Evolutionary conservation across 2,797 vertebrate genomes (phyloP).

Genomic region (Pelobates cultripes): DNA sequence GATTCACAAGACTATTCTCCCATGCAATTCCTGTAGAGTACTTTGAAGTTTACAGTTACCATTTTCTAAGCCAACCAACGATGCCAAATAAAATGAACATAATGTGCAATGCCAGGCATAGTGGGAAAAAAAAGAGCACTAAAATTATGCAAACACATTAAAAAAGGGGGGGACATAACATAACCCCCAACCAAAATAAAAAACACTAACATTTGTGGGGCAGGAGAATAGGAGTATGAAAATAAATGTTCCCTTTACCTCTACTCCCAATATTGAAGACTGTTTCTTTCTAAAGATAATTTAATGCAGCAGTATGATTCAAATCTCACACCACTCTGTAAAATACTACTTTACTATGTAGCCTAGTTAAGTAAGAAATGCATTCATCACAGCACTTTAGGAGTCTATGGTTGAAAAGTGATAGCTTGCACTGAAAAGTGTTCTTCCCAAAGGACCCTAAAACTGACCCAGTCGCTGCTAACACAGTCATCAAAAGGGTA

Average conservation of each 20-base stretch:
- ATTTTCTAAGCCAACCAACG: background rate
- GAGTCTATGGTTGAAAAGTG: background rate
- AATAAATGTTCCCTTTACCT: background rate
- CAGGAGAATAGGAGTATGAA: background rate
- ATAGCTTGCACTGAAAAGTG: background rate
- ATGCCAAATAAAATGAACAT: background rate
- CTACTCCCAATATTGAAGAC: background rate
- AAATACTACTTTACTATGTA: background rate
- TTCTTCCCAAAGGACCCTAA: background rate
- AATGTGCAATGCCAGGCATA: background rate
- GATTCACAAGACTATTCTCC: background rate
- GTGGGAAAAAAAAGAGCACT: background rate
- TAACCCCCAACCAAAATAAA: background rate
- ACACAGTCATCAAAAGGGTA: conserved; percentile 46
- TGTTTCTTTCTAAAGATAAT: background rate
- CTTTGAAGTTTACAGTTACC: background rate
- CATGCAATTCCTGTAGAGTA: background rate
- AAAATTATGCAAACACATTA: background rate
- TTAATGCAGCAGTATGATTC: background rate
- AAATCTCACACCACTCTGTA: background rate
- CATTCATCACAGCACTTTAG: background rate
- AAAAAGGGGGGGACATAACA: no score
- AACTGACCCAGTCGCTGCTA: background rate
- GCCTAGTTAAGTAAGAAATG: background rate
- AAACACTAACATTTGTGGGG: no score